These are phyloP conservation scores for Malthinus flaveolus DNA, from an alignment of 2,888 invertebrate species.

Conservation along the genomic window DNA sequence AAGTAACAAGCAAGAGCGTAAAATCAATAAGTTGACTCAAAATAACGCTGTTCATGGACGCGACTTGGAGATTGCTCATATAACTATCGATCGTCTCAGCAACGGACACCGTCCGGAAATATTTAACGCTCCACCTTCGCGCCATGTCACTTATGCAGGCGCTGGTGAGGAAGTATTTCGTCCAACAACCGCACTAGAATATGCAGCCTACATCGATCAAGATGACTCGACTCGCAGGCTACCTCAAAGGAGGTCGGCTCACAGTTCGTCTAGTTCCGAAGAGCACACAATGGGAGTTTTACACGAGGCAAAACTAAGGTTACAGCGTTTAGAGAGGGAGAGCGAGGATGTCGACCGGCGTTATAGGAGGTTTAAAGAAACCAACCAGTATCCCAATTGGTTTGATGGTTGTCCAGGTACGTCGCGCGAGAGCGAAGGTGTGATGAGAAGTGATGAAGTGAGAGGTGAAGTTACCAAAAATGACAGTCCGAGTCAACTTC, in stretches of 20 bases:
- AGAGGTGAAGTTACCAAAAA: neutral
- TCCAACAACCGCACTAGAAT: neutral
- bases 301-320: slow-evolving; percentile 58
- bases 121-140: slow-evolving; percentile 8
- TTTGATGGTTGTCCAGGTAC: neutral
- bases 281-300: slow-evolving; percentile 54
- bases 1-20: slow-evolving; percentile 23
- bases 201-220: neutral
- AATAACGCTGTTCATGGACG: slow-evolving; percentile 30
- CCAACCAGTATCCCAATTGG: neutral
- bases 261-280: slow-evolving; percentile 33
- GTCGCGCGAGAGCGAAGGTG: neutral
- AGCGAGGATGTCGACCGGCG: slow-evolving; percentile 62
- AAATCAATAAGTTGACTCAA: slow-evolving; percentile 35
- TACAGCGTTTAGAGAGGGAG: slow-evolving; percentile 62
- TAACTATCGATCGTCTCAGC: slow-evolving; percentile 6
- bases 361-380: slow-evolving; percentile 43
- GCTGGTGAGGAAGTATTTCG: slow-evolving; percentile 33
- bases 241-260: slow-evolving; percentile 12
- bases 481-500: neutral
- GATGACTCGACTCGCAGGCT: neutral
- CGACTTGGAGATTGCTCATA: slow-evolving; percentile 34
- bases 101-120: neutral
- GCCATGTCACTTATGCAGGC: slow-evolving; percentile 23
- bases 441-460: neutral